Percentiles rank a stretch among this genome's conserved stretches.
Evolutionary conservation across 1,140 invertebrate species (phyloP).

Genomic region (Trypoxylus dichotomus): DNA sequence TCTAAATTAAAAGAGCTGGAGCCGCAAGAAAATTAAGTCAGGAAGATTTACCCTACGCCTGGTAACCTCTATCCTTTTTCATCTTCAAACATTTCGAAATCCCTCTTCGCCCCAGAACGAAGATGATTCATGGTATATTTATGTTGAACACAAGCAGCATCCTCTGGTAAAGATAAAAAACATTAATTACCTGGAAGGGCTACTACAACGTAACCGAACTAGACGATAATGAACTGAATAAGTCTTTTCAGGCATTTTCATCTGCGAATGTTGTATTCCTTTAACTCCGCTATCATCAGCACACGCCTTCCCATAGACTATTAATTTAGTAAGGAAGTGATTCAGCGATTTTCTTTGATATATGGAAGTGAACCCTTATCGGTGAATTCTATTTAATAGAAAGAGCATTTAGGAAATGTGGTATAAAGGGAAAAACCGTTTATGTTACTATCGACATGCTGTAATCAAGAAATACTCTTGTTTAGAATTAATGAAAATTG

Average conservation of each 20-base stretch:
- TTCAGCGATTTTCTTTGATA: background rate
- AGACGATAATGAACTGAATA: background rate
- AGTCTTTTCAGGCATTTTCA: background rate
- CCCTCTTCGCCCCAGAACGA: background rate
- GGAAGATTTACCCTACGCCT: background rate
- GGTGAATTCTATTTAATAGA: too few species aligned
- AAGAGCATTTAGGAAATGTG: too few species aligned
- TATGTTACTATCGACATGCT: too few species aligned
- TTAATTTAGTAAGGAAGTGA: background rate
- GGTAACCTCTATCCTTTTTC: background rate
- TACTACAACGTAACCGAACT: background rate
- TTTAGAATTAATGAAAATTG: too few species aligned
- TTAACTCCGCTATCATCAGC: background rate
- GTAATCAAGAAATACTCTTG: too few species aligned
- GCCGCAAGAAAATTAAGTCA: constrained; percentile 2
- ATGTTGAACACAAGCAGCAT: background rate
- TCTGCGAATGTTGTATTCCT: background rate
- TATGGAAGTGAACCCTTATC: background rate
- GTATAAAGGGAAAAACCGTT: too few species aligned
- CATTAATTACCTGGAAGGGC: background rate
- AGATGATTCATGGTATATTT: background rate
- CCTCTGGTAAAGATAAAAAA: background rate
- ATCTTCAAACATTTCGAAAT: background rate
- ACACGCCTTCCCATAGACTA: background rate
- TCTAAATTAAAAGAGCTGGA: background rate